Evolutionary conservation across 2,888 invertebrate genomes (phyloP).

Genomic region (Hyles lineata): DNA sequence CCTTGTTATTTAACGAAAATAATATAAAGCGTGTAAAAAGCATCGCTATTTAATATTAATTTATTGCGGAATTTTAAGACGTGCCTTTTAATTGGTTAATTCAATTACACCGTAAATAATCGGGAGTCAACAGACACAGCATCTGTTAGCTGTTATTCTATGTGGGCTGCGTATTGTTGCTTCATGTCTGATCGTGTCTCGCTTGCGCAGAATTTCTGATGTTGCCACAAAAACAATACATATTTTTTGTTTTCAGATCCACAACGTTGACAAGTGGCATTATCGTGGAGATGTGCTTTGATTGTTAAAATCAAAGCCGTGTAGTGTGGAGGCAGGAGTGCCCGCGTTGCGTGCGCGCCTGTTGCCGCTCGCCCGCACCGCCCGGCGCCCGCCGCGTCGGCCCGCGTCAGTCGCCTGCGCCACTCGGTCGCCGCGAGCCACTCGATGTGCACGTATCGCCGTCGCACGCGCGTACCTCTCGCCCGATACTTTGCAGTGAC

Average conservation of each 20-base stretch:
- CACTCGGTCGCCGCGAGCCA: slow-evolving; percentile 68
- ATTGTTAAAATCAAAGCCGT: slow-evolving; percentile 7
- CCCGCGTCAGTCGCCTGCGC: slow-evolving; percentile 57
- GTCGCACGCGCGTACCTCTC: slow-evolving; percentile 39
- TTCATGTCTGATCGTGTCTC: background rate
- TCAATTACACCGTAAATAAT: background rate
- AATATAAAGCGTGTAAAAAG: too few species aligned
- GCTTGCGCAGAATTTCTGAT: too few species aligned
- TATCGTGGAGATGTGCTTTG: background rate
- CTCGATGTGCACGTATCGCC: slow-evolving; percentile 56
- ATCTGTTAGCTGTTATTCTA: background rate
- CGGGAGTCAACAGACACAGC: background rate
- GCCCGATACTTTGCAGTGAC: slow-evolving; percentile 44
- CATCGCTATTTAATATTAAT: background rate
- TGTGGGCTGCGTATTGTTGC: background rate
- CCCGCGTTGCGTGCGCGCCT: background rate
- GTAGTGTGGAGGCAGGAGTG: background rate
- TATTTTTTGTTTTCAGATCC: slow-evolving; percentile 20
- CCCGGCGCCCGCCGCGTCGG: slow-evolving; percentile 1
- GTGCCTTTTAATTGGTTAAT: background rate
- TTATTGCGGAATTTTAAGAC: background rate
- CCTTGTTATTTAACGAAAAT: background rate
- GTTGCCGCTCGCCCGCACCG: background rate
- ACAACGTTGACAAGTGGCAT: slow-evolving; percentile 8
- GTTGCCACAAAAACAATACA: background rate